Base-by-base conservation (phyloP, 92 coral and sea anemone genomes). In the Zoanthus sansibaricus region DNA sequence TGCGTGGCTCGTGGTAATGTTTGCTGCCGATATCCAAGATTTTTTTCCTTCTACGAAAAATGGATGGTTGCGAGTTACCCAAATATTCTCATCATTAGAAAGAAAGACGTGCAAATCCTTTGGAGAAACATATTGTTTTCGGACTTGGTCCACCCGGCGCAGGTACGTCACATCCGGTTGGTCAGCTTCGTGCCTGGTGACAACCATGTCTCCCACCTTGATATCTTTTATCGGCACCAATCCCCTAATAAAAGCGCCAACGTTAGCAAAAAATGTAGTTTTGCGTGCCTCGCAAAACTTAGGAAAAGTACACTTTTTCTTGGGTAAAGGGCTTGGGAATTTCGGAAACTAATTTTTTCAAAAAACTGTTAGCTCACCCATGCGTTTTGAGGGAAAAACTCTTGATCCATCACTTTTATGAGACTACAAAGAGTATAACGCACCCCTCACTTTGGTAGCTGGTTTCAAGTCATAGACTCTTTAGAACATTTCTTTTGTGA, bases 121-220 rank as follows among this genome's bases (percentile, higher is more conserved):
- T 1, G 90, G 90, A 7, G 92, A 89, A 2, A 93, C 98, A 55
- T 83, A 73, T 87, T 87, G 90, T 68, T 91, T 93, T 68, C 95
- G 88, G 33, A 93, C 90, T 66, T 91, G 94, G 83, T 94, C 98
- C 12, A 94, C 98, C 44, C 91, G 94, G 72, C 98, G 95, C 52
- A 91, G 13, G 89, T 87, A 85, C 7, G 94, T 91, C 72, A 87
- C 89, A 37, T 86, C 91, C 72, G 94, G 92, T 66, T 52, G 73
- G 62, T 95, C 98, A 12, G 93, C 96, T 56, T 95, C 98, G 80
- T 95, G 98, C 21, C 96, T 94, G 2, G 98, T 95, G 44, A 93
- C 93, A 71, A 95, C 96, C 92, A 89, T 74, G 76, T 95, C 98
- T 12, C 98, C 98, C 32, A 86, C 90, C 42, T 86, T 86, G 51